Evolutionary conservation across 2,888 invertebrate genomes (phyloP).

Genomic region (Eledona agricola): DNA sequence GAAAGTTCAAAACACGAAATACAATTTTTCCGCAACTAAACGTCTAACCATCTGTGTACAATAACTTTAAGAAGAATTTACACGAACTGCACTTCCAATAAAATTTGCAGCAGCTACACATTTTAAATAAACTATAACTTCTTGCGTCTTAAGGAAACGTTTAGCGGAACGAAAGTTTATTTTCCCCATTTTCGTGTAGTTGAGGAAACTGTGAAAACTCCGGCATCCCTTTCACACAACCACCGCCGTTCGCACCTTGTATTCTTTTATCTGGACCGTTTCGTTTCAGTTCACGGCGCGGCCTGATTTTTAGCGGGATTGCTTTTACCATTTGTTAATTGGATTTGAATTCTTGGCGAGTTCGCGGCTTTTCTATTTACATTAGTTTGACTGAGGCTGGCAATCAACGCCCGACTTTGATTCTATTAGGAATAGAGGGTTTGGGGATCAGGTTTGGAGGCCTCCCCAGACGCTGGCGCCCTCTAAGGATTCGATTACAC

Average conservation of each 20-base stretch:
- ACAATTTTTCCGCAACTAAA: too few species aligned
- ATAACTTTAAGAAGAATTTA: too few species aligned
- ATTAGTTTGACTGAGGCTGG: slow-evolving; percentile 21
- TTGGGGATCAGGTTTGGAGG: slow-evolving; percentile 11
- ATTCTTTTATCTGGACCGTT: slow-evolving; percentile 34
- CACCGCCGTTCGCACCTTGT: slow-evolving; percentile 15
- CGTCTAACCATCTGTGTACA: too few species aligned
- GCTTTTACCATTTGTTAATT: slow-evolving; percentile 34
- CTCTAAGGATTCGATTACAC: slow-evolving; percentile 19
- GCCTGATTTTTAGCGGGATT: too few species aligned
- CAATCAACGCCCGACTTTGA: slow-evolving; percentile 32
- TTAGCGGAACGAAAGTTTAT: too few species aligned
- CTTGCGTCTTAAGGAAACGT: too few species aligned
- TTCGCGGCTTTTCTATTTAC: slow-evolving; percentile 33
- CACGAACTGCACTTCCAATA: too few species aligned
- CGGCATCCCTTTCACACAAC: slow-evolving; percentile 22
- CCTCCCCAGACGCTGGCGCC: slow-evolving; percentile 5
- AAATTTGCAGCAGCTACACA: too few species aligned
- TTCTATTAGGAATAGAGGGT: slow-evolving; percentile 19
- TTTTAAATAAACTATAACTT: too few species aligned
- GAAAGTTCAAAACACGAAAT: too few species aligned
- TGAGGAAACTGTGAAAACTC: slow-evolving; percentile 10
- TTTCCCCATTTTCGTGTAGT: too few species aligned
- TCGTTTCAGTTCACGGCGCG: slow-evolving; percentile 31
- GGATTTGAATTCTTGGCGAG: slow-evolving; percentile 36